phyloP scores from a whole-genome alignment of 1,140 invertebrate species.

The Vollenhovia emeryi region DNA sequence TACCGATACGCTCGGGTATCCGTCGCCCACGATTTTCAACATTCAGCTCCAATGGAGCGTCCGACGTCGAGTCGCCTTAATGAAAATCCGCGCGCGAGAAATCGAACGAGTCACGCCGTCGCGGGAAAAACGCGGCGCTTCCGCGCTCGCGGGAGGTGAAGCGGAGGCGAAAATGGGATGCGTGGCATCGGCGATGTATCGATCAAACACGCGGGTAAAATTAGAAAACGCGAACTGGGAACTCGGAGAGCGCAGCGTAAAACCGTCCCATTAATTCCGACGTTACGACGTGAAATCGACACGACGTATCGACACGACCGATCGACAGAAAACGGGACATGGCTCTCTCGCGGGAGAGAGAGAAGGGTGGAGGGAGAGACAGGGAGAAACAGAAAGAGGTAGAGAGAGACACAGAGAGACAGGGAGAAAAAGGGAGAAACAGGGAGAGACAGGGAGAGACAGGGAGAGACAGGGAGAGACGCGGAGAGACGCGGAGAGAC shows the following conservation, averaged over 20 bases:
- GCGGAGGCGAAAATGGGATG: neutral
- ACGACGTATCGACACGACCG: neutral
- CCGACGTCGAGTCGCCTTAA: neutral
- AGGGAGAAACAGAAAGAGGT: too few species aligned
- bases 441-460: too few species aligned
- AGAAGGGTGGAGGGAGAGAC: too few species aligned
- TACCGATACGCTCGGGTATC: neutral
- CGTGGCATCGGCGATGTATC: neutral
- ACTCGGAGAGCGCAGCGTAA: neutral
- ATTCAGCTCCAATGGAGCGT: neutral
- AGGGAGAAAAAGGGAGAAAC: too few species aligned
- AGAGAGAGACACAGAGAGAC: too few species aligned
- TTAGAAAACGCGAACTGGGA: neutral
- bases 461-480: too few species aligned
- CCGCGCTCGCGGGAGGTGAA: neutral
- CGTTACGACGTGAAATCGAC: neutral
- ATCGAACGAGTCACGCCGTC: neutral
- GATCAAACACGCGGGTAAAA: neutral
- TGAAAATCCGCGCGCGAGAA: neutral
- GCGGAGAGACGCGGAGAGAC: too few species aligned
- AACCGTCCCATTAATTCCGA: neutral
- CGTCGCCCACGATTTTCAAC: neutral
- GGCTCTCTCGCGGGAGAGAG: neutral
- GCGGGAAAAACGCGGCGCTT: neutral
- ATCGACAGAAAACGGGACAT: neutral